These are phyloP conservation scores for Psittacula echo DNA, from an alignment of 2,797 vertebrate species.

Conservation along the genomic window DNA sequence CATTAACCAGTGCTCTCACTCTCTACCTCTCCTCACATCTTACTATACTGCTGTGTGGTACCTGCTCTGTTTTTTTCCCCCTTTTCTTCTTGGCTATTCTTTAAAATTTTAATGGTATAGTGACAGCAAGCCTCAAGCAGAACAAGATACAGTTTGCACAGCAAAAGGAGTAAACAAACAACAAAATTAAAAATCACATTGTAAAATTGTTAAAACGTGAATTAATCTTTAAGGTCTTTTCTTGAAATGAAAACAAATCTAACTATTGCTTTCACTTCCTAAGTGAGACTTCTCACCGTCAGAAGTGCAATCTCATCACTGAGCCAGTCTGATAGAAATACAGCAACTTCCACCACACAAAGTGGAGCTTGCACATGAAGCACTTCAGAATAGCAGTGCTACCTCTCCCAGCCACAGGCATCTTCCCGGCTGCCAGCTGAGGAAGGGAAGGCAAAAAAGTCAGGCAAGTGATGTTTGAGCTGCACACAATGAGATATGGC, in stretches of 20 bases:
- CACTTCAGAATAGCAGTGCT: background rate
- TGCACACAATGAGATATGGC: background rate
- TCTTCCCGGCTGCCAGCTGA: background rate
- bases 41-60: background rate
- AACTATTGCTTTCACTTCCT: background rate
- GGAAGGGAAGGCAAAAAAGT: background rate
- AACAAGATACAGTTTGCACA: background rate
- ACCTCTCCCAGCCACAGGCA: background rate
- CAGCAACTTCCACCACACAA: background rate
- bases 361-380: fast-evolving
- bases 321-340: background rate
- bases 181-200: background rate
- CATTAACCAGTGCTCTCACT: background rate
- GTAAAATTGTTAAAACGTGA: background rate
- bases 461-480: background rate
- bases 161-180: background rate
- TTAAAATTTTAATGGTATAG: background rate
- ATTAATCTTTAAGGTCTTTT: background rate
- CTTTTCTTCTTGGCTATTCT: background rate
- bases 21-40: background rate
- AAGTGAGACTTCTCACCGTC: conserved; percentile 19
- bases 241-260: background rate
- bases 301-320: background rate
- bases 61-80: background rate
- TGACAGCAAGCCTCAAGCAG: conserved; percentile 2